Conservation (phyloP, 1,140 invertebrate species). For the Venustaconcha ellipsiformis region DNA sequence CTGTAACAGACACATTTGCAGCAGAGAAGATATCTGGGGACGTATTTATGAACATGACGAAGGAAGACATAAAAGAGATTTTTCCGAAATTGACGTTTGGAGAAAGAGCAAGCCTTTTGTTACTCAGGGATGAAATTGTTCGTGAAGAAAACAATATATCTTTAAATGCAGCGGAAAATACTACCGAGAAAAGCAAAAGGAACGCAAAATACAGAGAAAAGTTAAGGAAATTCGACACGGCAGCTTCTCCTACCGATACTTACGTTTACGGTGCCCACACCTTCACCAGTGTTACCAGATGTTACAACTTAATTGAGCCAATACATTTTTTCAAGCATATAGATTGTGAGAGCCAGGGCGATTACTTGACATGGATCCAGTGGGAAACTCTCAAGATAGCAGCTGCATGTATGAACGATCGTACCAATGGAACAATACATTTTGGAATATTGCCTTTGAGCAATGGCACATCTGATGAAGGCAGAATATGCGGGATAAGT, state of each 20-base stretch:
- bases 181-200: constrained; percentile 4
- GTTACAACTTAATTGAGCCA: constrained; percentile 16
- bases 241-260: not conserved
- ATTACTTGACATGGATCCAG: constrained; percentile 27
- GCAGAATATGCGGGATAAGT: constrained; percentile 36
- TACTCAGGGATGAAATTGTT: constrained; percentile 23
- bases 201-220: constrained; percentile 14
- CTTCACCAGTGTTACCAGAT: constrained; percentile 1
- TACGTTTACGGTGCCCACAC: constrained; percentile 7
- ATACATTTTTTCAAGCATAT: constrained; percentile 26
- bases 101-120: constrained; percentile 17
- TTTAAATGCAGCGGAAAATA: not conserved
- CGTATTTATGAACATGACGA: constrained; percentile 32
- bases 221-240: constrained; percentile 22
- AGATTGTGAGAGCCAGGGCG: not conserved
- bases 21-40: constrained; percentile 34
- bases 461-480: constrained; percentile 20
- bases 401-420: constrained; percentile 43
- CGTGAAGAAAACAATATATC: not conserved
- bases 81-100: constrained; percentile 32
- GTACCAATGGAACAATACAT: constrained; percentile 47
- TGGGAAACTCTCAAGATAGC: constrained; percentile 35
- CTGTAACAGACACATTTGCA: constrained; percentile 4
- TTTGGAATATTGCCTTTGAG: constrained; percentile 35
- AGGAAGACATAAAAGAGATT: constrained; percentile 27